Evolutionary conservation across 2,113 vertebrate genomes (phyloP), one percentile per base, ranked within the genome.

Genomic region (Anolis carolinensis): DNA sequence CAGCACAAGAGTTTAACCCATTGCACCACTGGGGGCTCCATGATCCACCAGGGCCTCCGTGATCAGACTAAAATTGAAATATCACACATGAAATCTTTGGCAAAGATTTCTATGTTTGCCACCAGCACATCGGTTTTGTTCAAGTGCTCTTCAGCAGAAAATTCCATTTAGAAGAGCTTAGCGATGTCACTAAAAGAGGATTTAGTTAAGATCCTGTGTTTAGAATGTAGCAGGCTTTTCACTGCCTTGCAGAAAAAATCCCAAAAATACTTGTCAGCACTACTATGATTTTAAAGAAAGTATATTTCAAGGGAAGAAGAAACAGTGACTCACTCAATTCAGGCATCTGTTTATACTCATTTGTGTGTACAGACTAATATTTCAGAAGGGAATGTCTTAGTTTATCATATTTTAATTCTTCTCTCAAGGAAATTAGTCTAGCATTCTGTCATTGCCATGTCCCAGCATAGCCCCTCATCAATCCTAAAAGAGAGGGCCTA

Each of bases 31-130:
- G n/a, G n/a, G n/a, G n/a, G n/a, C n/a, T n/a, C n/a, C n/a, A n/a
- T n/a, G n/a, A n/a, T n/a, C n/a, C n/a, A n/a, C n/a, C n/a, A n/a
- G n/a, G n/a, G n/a, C n/a, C n/a, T n/a, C n/a, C n/a, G n/a, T n/a
- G n/a, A n/a, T n/a, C n/a, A n/a, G n/a, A n/a, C n/a, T 55, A 86
- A 88, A 23, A 81, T 20, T 13, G 63, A 88, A 83, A 90, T 30
- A 79, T 62, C n/a, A 62, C 34, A 62, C 36, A 32, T 62, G n/a
- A 36, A 79, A 36, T 62, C 14, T 25, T 62, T 55, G 34, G 8
- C 7, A 55, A 79, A 62, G 55, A 65, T 20, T 70, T 83, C 16
- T 55, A 79, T 25, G 71, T 1, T 68, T 89, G 79, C 75, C 78
- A 39, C 1, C 74, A 90, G 72, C 32, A 34, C 1, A 79, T 8